A percentile compares a stretch with the other conserved stretches of the same genome.
phyloP scores from a whole-genome alignment of 2,113 vertebrate species.

The Ceuthmochares aereus region DNA sequence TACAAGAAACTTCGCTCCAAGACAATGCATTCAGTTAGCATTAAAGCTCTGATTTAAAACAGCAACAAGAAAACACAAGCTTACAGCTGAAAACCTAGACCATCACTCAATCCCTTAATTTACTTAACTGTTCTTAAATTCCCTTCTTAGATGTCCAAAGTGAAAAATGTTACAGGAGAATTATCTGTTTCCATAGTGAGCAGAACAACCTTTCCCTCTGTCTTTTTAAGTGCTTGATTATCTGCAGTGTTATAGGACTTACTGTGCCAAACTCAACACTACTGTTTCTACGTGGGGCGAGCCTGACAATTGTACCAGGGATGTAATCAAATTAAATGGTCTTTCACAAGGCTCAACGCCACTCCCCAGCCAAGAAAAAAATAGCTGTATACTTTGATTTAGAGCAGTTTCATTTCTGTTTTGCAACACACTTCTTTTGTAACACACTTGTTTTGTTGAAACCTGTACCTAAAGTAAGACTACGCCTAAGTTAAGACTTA shows the following conservation, averaged over 20 bases:
- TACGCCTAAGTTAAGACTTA: background rate
- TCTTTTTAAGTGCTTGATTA: constrained; percentile 25
- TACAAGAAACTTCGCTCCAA: constrained; percentile 42
- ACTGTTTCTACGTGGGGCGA: background rate
- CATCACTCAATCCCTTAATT: background rate
- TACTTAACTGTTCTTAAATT: constrained; percentile 36
- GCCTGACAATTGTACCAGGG: background rate
- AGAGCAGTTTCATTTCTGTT: background rate
- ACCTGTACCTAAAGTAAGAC: background rate
- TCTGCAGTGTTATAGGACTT: background rate
- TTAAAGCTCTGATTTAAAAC: constrained; percentile 55
- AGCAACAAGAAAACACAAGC: constrained; percentile 26
- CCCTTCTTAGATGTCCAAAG: background rate
- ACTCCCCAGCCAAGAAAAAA: too few species aligned
- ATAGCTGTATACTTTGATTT: background rate
- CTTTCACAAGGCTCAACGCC: background rate
- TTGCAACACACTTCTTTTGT: background rate
- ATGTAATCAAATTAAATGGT: constrained; percentile 23
- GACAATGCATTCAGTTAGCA: constrained; percentile 10
- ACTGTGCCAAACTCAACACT: background rate
- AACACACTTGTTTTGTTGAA: background rate
- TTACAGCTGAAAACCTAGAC: constrained; percentile 36
- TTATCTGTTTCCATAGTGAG: constrained; percentile 53
- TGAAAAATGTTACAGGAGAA: constrained; percentile 19
- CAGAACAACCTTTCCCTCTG: background rate